phyloP scores from a whole-genome alignment of 2,888 invertebrate species.

The Dione vanillae region DNA sequence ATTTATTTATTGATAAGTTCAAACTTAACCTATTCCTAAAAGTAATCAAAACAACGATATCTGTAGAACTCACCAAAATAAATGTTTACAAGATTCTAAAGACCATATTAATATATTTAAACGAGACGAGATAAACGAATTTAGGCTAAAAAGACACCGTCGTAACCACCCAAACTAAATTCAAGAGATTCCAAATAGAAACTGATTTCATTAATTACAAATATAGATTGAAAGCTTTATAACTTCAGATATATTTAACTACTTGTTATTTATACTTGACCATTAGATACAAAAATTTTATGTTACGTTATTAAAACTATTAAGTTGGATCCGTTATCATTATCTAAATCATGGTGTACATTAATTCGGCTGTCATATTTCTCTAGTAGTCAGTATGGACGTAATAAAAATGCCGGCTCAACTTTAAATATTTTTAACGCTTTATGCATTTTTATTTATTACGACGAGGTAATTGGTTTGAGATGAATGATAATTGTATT shows the following conservation, averaged over 20 bases:
- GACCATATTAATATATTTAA: slow-evolving; percentile 1
- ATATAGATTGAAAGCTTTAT: slow-evolving; percentile 55
- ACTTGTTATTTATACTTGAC: slow-evolving; percentile 53
- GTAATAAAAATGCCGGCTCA: slow-evolving; percentile 42
- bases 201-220: slow-evolving; percentile 76
- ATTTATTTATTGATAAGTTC: not conserved
- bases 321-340: slow-evolving; percentile 69
- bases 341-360: slow-evolving; percentile 70
- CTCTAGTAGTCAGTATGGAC: slow-evolving; percentile 40
- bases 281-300: slow-evolving; percentile 43
- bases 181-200: slow-evolving; percentile 48
- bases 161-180: slow-evolving; percentile 36
- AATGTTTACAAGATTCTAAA: slow-evolving; percentile 11
- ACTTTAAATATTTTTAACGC: slow-evolving; percentile 40
- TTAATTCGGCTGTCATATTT: slow-evolving; percentile 75
- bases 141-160: slow-evolving; percentile 31
- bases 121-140: slow-evolving; percentile 8
- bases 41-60: not conserved
- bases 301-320: slow-evolving; percentile 45
- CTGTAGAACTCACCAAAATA: not conserved
- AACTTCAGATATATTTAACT: slow-evolving; percentile 34
- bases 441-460: slow-evolving; percentile 42
- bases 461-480: slow-evolving; percentile 39
- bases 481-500: slow-evolving; percentile 40
- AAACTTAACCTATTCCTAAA: not conserved